Evolutionary conservation across 2,797 vertebrate genomes (phyloP), one percentile per base, ranked within the genome.

Genomic region (Enteromius mattozi): DNA sequence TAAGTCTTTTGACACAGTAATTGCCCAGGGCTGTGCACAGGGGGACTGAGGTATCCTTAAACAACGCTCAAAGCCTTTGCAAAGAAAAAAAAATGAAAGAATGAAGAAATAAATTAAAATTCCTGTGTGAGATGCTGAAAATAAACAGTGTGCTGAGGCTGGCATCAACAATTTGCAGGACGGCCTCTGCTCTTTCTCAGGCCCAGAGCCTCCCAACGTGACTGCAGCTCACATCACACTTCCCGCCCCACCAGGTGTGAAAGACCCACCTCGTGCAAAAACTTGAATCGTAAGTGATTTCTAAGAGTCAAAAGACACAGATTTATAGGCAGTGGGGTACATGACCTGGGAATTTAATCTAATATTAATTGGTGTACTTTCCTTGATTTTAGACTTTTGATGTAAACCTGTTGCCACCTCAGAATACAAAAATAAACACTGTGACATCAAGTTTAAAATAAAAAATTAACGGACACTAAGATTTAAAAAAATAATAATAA

Each of bases 81-180:
- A 89, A 89, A 88, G 56, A 92, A 85, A 90, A 45, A 71, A 92
- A 94, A 94, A 65, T 79, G 91, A 92, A 93, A 92, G 96, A 96
- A 96, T 94, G 94, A 95, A 95, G 96, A 97, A 97, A 97, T 97
- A 96, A 97, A 97, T 98, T 97, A 95, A 97, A 97, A 98, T 98
- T 98, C 96, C 96, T 97, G 95, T 93, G 96, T 96, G 96, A 96
- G 96, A 96, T 90, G 94, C 95, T 97, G 97, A 99, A 99, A 99
- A 99, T 99, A 99, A 98, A 98, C 97, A 99, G 97, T 93, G 93
- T 93, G 96, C 95, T 95, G 94, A 94, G 96, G 94, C 93, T 97
- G 96, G 96, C 96, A 97, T 95, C 96, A 94, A 95, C 95, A 93
- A 96, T 94, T 96, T 95, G 89, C 94, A 94, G 96, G 91, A 94